Conservation (phyloP, 2,797 vertebrate genomes). For the Picus viridis region DNA sequence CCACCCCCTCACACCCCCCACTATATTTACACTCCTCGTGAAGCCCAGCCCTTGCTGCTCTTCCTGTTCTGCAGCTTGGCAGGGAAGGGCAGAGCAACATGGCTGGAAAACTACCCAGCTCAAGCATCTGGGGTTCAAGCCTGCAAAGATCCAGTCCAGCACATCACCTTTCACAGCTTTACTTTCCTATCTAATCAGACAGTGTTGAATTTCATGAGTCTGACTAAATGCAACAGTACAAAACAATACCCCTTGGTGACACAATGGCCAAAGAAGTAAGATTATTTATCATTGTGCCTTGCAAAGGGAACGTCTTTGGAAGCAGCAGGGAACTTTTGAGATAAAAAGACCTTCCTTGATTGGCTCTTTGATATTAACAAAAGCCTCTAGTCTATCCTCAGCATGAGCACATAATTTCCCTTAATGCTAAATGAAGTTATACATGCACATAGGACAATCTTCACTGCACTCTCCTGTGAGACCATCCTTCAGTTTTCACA, state of each 20-base stretch:
- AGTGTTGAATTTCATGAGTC: constrained; percentile 47
- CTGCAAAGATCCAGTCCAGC: constrained; percentile 18
- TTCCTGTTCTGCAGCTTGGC: not conserved
- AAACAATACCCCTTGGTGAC: constrained; percentile 65
- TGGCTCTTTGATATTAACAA: constrained; percentile 55
- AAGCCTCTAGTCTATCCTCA: not conserved
- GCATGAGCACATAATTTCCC: not conserved
- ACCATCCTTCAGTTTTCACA: not conserved
- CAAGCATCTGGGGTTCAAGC: constrained; percentile 2
- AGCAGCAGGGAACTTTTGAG: constrained; percentile 55
- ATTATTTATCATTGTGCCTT: constrained; percentile 75
- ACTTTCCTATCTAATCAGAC: not conserved
- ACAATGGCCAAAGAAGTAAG: constrained; percentile 63
- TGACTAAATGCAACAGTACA: constrained; percentile 47
- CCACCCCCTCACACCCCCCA: too few species aligned
- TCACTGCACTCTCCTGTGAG: not conserved
- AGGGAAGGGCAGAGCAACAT: not conserved
- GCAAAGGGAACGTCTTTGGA: constrained; percentile 57
- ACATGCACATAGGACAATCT: not conserved
- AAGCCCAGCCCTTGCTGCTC: not conserved
- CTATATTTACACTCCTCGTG: not conserved
- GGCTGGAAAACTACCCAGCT: constrained; percentile 15
- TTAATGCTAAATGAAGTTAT: not conserved
- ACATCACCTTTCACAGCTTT: constrained; percentile 18
- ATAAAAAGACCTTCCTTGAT: constrained; percentile 15